Evolutionary conservation across 37 sponge, comb jelly and placozoan genomes (phyloP), one percentile per base, ranked within the genome.

Genomic region (Theonella swinhoei): DNA sequence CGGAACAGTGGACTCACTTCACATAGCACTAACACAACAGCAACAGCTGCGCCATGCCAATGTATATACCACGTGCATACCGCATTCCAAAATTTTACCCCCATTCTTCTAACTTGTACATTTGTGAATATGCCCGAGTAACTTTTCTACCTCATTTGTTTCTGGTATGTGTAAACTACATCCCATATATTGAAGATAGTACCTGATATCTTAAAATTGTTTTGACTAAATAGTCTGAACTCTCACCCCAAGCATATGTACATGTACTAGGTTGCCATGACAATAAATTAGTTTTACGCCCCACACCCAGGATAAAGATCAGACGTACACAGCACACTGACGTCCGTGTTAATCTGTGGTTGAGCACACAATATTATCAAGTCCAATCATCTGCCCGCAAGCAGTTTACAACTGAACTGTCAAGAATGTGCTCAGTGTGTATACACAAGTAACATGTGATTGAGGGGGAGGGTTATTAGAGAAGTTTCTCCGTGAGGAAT

Each of bases 401-500:
- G 8, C 36, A 71, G 17, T 71, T 29, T 20, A 59, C 23, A 5
- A 75, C 77, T 42, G 29, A 62, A 2, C 26, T 39, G 7, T 42
- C 25, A 38, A 42, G 19, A 70, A 47, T 23, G 32, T 47, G 54
- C 54, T 22, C 24, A 31, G 76, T 62, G 33, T 1, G 30, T 67
- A 31, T 67, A 67, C 32, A 67, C 30, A 67, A 9, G 4, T 7
- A 47, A 47, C 54, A 47, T 47, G 54, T 17, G 14, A 47, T 17
- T 47, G 54, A 47, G n/a, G n/a, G n/a, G n/a, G n/a, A n/a, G n/a
- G n/a, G n/a, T 5, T 31, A 26, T 72, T 7, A 75, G 0, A 20
- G 59, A 23, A 91, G 76, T 32, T 93, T 87, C 63, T 93, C 96
- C 23, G 77, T 35, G 62, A 96, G 92, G 37, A 91, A 96, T 59